These are phyloP conservation scores for Eueremaeus valkanovi DNA, from an alignment of 2,888 invertebrate genomes.

Conservation along the genomic window DNA sequence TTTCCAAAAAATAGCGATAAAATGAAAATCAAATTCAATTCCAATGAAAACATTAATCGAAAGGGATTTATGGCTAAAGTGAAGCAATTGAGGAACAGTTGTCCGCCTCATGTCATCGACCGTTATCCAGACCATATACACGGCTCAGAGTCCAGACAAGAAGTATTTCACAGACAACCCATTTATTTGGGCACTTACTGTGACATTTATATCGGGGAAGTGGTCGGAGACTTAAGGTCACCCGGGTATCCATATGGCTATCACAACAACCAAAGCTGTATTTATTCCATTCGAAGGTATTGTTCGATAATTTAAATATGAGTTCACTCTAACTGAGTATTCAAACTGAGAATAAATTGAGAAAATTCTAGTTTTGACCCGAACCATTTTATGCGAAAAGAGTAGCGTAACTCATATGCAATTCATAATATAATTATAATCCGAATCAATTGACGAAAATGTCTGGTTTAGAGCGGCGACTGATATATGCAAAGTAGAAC, in stretches of 20 bases:
- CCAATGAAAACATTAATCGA: conserved; percentile 40
- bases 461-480: conserved; percentile 38
- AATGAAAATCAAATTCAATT: conserved; percentile 44
- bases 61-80: conserved; percentile 47
- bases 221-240: conserved; percentile 43
- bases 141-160: not conserved
- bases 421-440: too few relatives aligned
- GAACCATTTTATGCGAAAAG: too few relatives aligned
- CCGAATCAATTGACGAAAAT: too few relatives aligned
- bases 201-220: conserved; percentile 44
- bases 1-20: conserved; percentile 36
- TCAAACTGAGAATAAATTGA: too few relatives aligned
- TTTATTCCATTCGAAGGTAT: conserved; percentile 41
- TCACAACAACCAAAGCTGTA: conserved; percentile 43
- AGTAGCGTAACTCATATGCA: too few relatives aligned
- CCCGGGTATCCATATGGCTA: conserved; percentile 46
- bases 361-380: too few relatives aligned
- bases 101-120: conserved; percentile 19
- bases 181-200: conserved; percentile 42
- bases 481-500: conserved; percentile 44
- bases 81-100: conserved; percentile 45
- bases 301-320: not conserved
- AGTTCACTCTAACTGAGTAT: not conserved
- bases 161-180: conserved; percentile 24
- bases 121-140: not conserved